Evolutionary conservation across 2,113 vertebrate species (phyloP).

Genomic region (Ophthalmolycus amberensis): DNA sequence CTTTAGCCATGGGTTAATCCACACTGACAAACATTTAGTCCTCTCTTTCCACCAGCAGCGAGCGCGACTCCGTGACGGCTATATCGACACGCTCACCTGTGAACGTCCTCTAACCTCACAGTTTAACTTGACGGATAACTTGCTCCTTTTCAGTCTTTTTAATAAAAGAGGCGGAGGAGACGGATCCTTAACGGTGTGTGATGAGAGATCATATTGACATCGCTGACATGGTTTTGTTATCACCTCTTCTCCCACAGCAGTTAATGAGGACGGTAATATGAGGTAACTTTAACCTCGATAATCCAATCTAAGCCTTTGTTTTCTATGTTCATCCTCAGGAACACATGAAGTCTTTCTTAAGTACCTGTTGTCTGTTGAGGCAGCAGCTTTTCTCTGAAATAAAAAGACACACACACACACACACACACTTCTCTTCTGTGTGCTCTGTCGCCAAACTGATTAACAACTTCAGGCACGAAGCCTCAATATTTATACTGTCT

Average conservation of each 20-base stretch:
- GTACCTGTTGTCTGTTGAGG: slow-evolving; percentile 22
- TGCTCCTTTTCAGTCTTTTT: neutral
- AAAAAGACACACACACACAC: slow-evolving; percentile 3
- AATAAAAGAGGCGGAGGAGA: neutral
- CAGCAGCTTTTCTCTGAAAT: slow-evolving; percentile 23
- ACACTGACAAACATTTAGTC: neutral
- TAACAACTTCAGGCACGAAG: slow-evolving; percentile 69
- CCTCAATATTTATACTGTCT: slow-evolving; percentile 76
- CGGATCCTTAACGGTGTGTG: slow-evolving; percentile 16
- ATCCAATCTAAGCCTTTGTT: slow-evolving; percentile 17
- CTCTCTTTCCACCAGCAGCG: slow-evolving; percentile 3
- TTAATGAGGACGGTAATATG: slow-evolving; percentile 26
- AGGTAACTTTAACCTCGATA: slow-evolving; percentile 1
- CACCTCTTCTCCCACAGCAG: slow-evolving; percentile 13
- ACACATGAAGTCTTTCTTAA: slow-evolving; percentile 1
- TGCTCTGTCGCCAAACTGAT: slow-evolving; percentile 65
- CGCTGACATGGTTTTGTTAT: slow-evolving; percentile 45
- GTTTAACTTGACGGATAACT: neutral
- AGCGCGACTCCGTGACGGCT: slow-evolving; percentile 1
- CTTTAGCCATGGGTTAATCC: slow-evolving; percentile 70
- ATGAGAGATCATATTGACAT: slow-evolving; percentile 39
- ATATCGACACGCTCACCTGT: slow-evolving; percentile 33
- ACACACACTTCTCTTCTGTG: slow-evolving; percentile 24
- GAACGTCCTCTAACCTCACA: slow-evolving; percentile 30
- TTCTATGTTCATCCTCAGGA: slow-evolving; percentile 10